These are phyloP conservation scores for Chiloscyllium punctatum DNA, from an alignment of 2,797 vertebrate species.

Conservation along the genomic window DNA sequence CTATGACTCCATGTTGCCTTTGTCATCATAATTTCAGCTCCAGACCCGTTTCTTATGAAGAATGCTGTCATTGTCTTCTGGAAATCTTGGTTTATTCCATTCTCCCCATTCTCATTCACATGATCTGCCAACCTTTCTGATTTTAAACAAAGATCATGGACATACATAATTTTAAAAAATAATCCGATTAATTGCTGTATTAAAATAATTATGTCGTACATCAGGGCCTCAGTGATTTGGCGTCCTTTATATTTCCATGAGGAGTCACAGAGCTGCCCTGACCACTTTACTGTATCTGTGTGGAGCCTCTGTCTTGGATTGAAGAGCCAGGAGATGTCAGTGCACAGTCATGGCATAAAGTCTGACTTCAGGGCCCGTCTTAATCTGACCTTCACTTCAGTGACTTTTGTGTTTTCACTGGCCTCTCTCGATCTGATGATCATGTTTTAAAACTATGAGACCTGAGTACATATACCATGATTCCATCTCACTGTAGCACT, in stretches of 20 bases:
- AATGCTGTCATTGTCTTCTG: not conserved
- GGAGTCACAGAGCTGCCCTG: not conserved
- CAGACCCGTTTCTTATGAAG: not conserved
- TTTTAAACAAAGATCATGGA: not conserved
- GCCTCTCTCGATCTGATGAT: not conserved
- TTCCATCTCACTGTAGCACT: not conserved
- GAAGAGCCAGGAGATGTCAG: not conserved
- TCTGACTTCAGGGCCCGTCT: not conserved
- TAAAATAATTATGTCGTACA: too few species aligned
- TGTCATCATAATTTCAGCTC: not conserved
- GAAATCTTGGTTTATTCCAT: not conserved
- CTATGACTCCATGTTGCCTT: not conserved
- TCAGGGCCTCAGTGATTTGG: not conserved
- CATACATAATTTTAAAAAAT: not conserved
- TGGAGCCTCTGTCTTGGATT: not conserved
- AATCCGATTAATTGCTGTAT: not conserved
- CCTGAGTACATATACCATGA: not conserved
- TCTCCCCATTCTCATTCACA: not conserved
- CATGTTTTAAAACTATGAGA: not conserved
- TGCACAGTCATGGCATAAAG: not conserved
- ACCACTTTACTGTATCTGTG: not conserved
- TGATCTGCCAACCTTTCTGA: not conserved
- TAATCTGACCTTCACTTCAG: not conserved
- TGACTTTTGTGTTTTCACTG: not conserved
- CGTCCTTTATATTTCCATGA: not conserved